Percentiles rank a stretch among this genome's conserved stretches.
phyloP scores from a whole-genome alignment of 53 echinoderm and acorn worm species.

The Arbacia lixula region DNA sequence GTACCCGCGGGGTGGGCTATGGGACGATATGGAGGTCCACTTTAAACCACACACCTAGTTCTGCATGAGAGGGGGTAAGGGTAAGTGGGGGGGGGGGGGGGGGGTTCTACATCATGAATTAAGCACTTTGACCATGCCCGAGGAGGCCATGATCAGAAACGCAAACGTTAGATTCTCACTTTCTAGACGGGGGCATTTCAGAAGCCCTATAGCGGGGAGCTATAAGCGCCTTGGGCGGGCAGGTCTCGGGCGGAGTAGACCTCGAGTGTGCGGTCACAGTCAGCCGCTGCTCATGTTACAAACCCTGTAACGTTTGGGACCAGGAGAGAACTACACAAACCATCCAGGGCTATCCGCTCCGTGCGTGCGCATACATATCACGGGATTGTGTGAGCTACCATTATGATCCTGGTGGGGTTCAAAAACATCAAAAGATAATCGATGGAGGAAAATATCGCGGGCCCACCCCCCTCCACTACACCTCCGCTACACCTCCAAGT shows the following conservation, averaged over 20 bases:
- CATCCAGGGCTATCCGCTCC: too few relatives aligned
- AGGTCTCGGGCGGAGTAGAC: neutral
- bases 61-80: too few relatives aligned
- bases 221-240: conserved; percentile 15
- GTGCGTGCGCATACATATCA: neutral
- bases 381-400: conserved; percentile 9
- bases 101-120: conserved; percentile 37
- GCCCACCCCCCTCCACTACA: neutral
- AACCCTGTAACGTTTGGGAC: neutral
- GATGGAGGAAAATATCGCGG: neutral
- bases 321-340: neutral
- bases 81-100: too few relatives aligned
- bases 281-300: neutral
- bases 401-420: too few relatives aligned
- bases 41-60: too few relatives aligned
- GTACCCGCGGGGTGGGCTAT: too few relatives aligned
- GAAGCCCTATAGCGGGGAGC: conserved; percentile 10
- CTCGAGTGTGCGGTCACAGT: neutral
- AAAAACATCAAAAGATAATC: conserved; percentile 16
- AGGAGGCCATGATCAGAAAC: conserved; percentile 28
- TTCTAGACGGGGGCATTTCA: conserved; percentile 7
- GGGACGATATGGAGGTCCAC: too few relatives aligned
- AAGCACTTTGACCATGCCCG: neutral
- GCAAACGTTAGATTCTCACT: conserved; percentile 25
- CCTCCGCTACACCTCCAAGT: too few relatives aligned